A percentile compares a stretch with the other conserved stretches of the same genome.
Evolutionary conservation across 2,113 vertebrate genomes (phyloP).

Genomic region (Microcebus murinus): DNA sequence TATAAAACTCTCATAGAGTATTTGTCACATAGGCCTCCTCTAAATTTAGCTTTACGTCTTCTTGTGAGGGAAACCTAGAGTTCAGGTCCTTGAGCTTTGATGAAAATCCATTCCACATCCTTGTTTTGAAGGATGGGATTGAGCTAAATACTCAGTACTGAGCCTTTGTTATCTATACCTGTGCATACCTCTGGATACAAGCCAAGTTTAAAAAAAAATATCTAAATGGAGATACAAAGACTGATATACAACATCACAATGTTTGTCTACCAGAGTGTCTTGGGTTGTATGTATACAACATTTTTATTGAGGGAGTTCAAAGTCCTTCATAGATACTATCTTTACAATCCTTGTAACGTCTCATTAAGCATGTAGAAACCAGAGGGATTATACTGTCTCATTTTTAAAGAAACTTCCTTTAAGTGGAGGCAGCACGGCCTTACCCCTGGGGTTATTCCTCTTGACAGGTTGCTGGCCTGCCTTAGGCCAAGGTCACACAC

Average conservation of each 20-base stretch:
- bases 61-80: not conserved
- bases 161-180: not conserved
- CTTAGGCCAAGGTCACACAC: constrained; percentile 50
- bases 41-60: not conserved
- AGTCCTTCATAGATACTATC: constrained; percentile 46
- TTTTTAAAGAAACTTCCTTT: not conserved
- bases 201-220: constrained; percentile 1
- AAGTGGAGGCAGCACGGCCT: not conserved
- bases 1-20: not conserved
- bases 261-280: constrained; percentile 54
- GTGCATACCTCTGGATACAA: not conserved
- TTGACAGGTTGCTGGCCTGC: not conserved
- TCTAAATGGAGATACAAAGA: not conserved
- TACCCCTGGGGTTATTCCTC: not conserved
- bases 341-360: constrained; percentile 37
- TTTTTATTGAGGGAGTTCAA: constrained; percentile 58
- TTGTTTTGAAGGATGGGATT: constrained; percentile 17
- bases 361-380: constrained; percentile 33
- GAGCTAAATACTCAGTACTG: not conserved
- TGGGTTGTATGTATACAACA: not conserved
- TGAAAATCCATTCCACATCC: not conserved
- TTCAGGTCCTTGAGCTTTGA: not conserved
- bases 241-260: not conserved
- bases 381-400: not conserved
- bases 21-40: not conserved